These are phyloP conservation scores for Pimpla rufipes DNA, from an alignment of 2,888 invertebrate species.

Conservation along the genomic window DNA sequence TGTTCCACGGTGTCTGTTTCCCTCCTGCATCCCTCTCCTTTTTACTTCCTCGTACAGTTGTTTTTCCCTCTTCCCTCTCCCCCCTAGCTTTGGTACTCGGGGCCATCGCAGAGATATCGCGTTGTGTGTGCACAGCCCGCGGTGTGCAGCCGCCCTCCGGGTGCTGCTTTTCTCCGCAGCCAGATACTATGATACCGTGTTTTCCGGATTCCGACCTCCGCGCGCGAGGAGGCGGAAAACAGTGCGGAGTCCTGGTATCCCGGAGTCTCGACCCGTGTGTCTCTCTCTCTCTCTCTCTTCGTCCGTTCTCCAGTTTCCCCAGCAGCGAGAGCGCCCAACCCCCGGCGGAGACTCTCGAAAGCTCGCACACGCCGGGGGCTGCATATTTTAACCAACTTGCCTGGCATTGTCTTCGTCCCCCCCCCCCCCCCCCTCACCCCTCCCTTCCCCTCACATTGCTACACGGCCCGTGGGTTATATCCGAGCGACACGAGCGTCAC, in stretches of 20 bases:
- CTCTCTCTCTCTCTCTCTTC: slow-evolving; percentile 33
- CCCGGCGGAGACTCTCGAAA: slow-evolving; percentile 63
- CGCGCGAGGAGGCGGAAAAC: slow-evolving; percentile 37
- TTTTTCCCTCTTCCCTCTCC: slow-evolving; percentile 47
- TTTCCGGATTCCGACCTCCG: slow-evolving; percentile 56
- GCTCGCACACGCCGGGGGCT: slow-evolving; percentile 71
- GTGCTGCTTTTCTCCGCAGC: slow-evolving; percentile 29
- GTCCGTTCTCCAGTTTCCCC: slow-evolving; percentile 48
- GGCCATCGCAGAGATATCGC: background rate
- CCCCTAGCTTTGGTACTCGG: background rate
- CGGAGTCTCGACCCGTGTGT: slow-evolving; percentile 28
- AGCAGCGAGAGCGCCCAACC: slow-evolving; percentile 53
- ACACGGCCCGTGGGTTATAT: slow-evolving; percentile 49
- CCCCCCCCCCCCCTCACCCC: slow-evolving; percentile 32
- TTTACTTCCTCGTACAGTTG: slow-evolving; percentile 44
- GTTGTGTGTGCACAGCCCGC: background rate
- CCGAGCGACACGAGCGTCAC: slow-evolving; percentile 34
- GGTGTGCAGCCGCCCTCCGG: slow-evolving; percentile 1
- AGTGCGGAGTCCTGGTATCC: slow-evolving; percentile 39
- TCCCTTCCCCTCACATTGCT: slow-evolving; percentile 51
- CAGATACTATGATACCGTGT: slow-evolving; percentile 38
- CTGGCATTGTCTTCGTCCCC: slow-evolving; percentile 75
- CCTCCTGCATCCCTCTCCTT: slow-evolving; percentile 45
- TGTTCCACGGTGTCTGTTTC: slow-evolving; percentile 36
- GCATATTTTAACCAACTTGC: slow-evolving; percentile 82